Conservation (phyloP, 2,888 invertebrate species). For the Lagria hirta region DNA sequence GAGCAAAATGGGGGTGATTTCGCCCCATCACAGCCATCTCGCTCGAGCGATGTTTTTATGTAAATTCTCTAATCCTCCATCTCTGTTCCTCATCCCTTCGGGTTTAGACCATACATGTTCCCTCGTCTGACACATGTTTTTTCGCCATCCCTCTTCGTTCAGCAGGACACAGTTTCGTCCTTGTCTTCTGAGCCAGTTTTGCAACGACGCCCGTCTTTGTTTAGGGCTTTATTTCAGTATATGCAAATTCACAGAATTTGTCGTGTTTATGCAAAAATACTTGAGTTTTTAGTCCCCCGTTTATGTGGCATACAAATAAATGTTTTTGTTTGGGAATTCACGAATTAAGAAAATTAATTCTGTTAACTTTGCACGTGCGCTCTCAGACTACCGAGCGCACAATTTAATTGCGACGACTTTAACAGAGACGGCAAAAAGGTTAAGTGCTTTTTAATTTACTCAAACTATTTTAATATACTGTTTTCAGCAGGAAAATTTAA, state of each 20-base stretch:
- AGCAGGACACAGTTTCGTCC: constrained; percentile 17
- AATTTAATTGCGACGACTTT: constrained; percentile 23
- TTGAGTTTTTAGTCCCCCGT: constrained; percentile 44
- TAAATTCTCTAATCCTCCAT: constrained; percentile 42
- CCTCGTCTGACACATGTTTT: constrained; percentile 51
- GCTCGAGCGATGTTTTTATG: constrained; percentile 39
- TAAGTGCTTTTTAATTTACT: constrained; percentile 28
- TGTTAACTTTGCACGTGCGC: constrained; percentile 31
- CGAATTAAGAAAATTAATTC: constrained; percentile 48
- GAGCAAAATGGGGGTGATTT: constrained; percentile 17
- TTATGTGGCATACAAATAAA: constrained; percentile 45
- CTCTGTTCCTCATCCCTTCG: constrained; percentile 44
- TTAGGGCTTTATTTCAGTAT: constrained; percentile 41
- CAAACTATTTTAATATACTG: constrained; percentile 21
- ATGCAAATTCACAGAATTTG: constrained; percentile 51
- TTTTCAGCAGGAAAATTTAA: too few species aligned
- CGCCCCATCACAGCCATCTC: constrained; percentile 32
- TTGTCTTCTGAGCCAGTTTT: constrained; percentile 19
- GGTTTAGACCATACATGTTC: constrained; percentile 43
- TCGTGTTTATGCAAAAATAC: constrained; percentile 52
- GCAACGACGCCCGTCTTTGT: constrained; percentile 13
- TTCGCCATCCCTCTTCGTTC: constrained; percentile 41
- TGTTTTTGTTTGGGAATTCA: constrained; percentile 45
- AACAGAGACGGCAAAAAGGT: constrained; percentile 16
- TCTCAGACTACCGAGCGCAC: constrained; percentile 14